Evolutionary conservation across 2,797 vertebrate genomes (phyloP).

Genomic region (Natrix natrix): DNA sequence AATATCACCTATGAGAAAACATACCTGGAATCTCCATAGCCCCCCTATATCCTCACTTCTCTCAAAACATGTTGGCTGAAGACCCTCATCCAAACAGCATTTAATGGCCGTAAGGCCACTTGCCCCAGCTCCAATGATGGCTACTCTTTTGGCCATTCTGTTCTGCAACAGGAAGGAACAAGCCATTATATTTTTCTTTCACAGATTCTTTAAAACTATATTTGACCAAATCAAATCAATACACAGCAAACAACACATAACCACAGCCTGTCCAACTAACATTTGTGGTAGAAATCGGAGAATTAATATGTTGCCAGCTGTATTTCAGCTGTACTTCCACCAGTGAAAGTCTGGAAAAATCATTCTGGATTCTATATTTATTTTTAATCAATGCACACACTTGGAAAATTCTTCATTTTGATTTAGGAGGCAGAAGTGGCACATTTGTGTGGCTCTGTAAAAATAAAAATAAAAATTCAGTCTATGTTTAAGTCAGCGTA

Average conservation of each 20-base stretch:
- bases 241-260: background rate
- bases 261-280: background rate
- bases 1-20: background rate
- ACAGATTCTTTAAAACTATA: background rate
- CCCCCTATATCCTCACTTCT: conserved; percentile 59
- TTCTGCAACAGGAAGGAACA: background rate
- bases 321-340: background rate
- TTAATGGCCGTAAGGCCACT: conserved; percentile 71
- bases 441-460: background rate
- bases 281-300: background rate
- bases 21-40: conserved; percentile 65
- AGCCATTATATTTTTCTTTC: background rate
- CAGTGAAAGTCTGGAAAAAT: background rate
- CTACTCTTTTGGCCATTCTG: conserved; percentile 66
- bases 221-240: background rate
- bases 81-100: conserved; percentile 68
- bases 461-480: background rate
- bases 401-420: background rate
- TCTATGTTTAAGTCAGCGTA: background rate
- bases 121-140: conserved; percentile 70
- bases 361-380: background rate
- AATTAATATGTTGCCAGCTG: background rate
- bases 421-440: background rate
- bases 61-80: conserved; percentile 67
- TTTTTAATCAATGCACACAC: background rate